These are phyloP conservation scores for Myrmecobius fasciatus DNA, from an alignment of 2,113 vertebrate genomes.

Conservation along the genomic window DNA sequence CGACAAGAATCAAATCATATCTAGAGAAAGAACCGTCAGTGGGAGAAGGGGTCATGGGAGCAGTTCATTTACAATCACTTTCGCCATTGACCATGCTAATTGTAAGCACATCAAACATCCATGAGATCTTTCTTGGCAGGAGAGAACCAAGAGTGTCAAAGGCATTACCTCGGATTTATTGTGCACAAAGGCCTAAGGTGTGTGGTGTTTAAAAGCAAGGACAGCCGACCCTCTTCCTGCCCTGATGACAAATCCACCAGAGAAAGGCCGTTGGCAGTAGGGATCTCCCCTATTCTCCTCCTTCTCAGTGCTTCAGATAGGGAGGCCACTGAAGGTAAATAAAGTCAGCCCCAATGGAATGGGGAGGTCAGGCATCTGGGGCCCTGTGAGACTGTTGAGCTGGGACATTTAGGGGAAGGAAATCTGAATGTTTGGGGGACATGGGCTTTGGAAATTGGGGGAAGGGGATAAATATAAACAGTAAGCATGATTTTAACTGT, in stretches of 20 bases:
- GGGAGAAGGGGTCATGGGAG: conserved; percentile 52
- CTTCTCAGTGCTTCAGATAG: neutral
- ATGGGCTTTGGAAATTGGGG: neutral
- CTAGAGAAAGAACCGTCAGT: conserved; percentile 55
- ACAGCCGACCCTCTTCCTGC: neutral
- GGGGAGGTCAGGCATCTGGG: neutral
- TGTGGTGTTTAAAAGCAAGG: neutral
- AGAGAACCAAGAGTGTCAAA: neutral
- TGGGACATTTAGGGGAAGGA: neutral
- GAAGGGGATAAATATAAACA: neutral
- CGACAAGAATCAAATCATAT: conserved; percentile 54
- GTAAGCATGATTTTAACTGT: conserved; percentile 2
- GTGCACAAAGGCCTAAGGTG: conserved; percentile 52
- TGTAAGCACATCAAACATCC: conserved; percentile 48
- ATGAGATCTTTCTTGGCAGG: conserved; percentile 37
- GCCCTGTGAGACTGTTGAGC: neutral
- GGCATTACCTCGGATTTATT: conserved; percentile 53
- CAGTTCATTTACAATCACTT: conserved; percentile 73
- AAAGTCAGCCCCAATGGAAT: neutral
- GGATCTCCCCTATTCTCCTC: neutral
- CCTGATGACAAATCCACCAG: neutral
- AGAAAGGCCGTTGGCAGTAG: neutral
- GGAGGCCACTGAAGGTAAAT: neutral
- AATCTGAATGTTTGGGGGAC: neutral
- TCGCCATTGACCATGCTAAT: conserved; percentile 56